Conservation (phyloP, 2,113 vertebrate genomes). For the Psophia crepitans region DNA sequence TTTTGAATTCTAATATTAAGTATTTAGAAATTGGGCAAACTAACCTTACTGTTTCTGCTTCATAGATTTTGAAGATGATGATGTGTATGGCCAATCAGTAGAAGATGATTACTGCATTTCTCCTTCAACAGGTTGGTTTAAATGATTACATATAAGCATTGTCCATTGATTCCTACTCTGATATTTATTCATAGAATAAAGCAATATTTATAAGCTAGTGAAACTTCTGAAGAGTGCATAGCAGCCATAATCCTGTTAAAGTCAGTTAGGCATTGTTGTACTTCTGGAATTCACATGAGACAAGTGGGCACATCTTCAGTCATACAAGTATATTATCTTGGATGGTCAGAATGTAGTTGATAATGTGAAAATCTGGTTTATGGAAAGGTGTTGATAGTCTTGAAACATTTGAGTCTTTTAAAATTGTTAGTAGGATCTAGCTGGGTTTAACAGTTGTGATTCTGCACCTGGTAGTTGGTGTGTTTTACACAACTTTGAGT, state of each 20-base stretch:
- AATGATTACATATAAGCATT: not conserved
- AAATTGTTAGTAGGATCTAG: not conserved
- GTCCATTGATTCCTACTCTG: not conserved
- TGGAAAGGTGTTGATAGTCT: not conserved
- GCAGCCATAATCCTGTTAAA: not conserved
- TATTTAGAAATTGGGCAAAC: not conserved
- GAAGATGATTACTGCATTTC: conserved; percentile 99
- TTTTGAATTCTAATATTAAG: not conserved
- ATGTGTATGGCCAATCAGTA: conserved; percentile 94
- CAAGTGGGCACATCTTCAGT: not conserved
- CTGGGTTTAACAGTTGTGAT: not conserved
- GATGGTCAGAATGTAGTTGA: not conserved
- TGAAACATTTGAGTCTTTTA: not conserved
- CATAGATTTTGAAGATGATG: conserved; percentile 96
- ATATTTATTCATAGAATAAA: not conserved
- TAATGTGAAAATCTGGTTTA: not conserved
- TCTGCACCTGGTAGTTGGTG: not conserved
- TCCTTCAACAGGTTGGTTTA: conserved; percentile 92
- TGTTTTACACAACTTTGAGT: not conserved
- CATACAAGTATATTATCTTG: fast-evolving
- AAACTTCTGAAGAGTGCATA: not conserved
- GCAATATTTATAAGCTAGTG: not conserved
- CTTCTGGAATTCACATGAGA: not conserved
- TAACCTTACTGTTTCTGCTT: conserved; percentile 28
- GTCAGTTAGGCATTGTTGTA: not conserved